Evolutionary conservation across 2,113 vertebrate species (phyloP), one percentile per base, ranked within the genome.

Genomic region (Plectropomus leopardus): DNA sequence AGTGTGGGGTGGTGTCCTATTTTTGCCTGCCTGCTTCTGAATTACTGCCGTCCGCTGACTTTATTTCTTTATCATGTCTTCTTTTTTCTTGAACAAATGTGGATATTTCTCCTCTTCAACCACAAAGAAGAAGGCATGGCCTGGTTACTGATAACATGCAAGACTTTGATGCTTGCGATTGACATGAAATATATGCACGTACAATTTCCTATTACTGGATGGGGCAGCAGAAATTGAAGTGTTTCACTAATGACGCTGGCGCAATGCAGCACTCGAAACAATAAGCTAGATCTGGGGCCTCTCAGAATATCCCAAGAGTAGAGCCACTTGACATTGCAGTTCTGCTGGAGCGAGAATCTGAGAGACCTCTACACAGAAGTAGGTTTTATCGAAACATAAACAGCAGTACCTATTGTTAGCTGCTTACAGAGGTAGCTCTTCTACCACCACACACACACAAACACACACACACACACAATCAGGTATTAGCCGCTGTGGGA

Each of bases 321-420:
- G 48, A 68, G 51, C 57, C 57, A 72, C 78, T 81, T 88, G 82
- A 85, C 82, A 59, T 42, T 4, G 28, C 61, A 47, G 45, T 53
- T 72, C 28, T 16, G 42, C 59, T 32, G 67, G 57, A 68, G 51
- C 7, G 10, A 6, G 53, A 78, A 42, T 73, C 51, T 48, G 61
- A 79, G 36, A 58, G 50, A 50, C 74, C 63, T 42, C 30, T 32
- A 3, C 59, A 78, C 47, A 71, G 75, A 86, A 76, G 50, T 75
- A 61, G 67, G 17, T 65, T 85, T 84, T 60, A 68, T 53, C 45
- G 19, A 82, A 66, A 74, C 64, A 73, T 34, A 58, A 83, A 89
- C 83, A 83, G 68, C 44, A 54, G 32, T 7, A 15, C 17, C 68
- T 72, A 53, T 80, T 61, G 48, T 87, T 64, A 72, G 47, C 65